A percentile compares a stretch with the other conserved stretches of the same genome.
Evolutionary conservation across 2,888 invertebrate genomes (phyloP).

Genomic region (Schizotus pectinicornis): DNA sequence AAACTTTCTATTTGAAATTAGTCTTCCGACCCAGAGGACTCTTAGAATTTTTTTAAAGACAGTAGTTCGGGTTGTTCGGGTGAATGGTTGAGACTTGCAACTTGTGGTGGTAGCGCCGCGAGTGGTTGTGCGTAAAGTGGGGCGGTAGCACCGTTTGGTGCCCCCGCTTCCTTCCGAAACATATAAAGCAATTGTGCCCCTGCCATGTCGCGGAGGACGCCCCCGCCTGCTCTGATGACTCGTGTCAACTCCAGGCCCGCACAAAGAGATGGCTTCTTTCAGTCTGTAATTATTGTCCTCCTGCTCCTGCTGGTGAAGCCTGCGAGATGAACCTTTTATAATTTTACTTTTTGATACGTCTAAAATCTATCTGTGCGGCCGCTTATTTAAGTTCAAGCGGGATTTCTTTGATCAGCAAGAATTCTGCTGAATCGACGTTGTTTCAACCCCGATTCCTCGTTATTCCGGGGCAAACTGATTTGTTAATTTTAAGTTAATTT

Average conservation of each 20-base stretch:
- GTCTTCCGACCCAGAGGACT: too few relatives aligned
- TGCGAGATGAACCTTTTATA: constrained; percentile 39
- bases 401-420: constrained; percentile 1
- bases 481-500: constrained; percentile 5
- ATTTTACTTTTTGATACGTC: constrained; percentile 35
- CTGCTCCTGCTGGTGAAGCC: constrained; percentile 46
- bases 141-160: constrained; percentile 18
- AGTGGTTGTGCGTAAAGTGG: constrained; percentile 20
- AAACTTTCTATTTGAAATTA: too few relatives aligned
- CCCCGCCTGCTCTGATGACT: constrained; percentile 45
- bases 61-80: too few relatives aligned
- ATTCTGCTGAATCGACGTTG: neutral
- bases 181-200: constrained; percentile 53
- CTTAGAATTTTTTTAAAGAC: too few relatives aligned
- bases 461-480: too few relatives aligned
- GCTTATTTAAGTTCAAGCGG: neutral
- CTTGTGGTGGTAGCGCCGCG: constrained; percentile 12
- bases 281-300: constrained; percentile 55
- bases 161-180: constrained; percentile 54
- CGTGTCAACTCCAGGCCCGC: constrained; percentile 52
- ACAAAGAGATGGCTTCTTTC: constrained; percentile 57
- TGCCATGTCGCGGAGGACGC: constrained; percentile 31
- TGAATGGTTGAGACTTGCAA: too few relatives aligned
- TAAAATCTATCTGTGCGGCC: constrained; percentile 11
- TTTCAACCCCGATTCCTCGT: too few relatives aligned